These are phyloP conservation scores for Megalopta genalis DNA, from an alignment of 1,140 invertebrate species.

Conservation along the genomic window DNA sequence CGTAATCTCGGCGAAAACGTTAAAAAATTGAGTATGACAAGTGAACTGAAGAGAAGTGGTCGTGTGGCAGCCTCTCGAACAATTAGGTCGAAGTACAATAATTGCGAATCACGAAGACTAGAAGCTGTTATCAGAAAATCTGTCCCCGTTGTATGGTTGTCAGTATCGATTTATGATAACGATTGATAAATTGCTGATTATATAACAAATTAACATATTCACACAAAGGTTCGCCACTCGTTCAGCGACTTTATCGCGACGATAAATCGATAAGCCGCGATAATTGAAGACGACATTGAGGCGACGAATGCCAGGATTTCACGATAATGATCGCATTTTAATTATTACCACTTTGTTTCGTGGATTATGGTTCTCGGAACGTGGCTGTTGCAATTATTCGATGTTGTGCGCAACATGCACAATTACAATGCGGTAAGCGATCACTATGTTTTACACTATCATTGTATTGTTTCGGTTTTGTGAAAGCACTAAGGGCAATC, in stretches of 20 bases:
- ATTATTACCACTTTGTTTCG: not conserved
- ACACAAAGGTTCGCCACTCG: not conserved
- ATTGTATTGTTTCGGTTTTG: not conserved
- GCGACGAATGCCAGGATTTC: not conserved
- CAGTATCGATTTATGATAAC: not conserved
- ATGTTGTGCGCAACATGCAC: not conserved
- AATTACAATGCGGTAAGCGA: not conserved
- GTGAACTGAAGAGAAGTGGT: not conserved
- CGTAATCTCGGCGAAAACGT: not conserved
- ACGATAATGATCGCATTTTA: not conserved
- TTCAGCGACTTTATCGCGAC: not conserved
- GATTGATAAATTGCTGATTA: not conserved
- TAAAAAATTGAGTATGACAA: not conserved
- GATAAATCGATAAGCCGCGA: slow-evolving; percentile 4
- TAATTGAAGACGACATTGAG: not conserved
- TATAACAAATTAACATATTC: not conserved
- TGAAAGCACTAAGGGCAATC: no score
- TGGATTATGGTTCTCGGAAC: not conserved
- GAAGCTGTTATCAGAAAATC: not conserved
- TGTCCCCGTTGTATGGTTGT: not conserved
- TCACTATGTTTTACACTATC: not conserved
- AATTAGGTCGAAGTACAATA: not conserved
- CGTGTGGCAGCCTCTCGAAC: not conserved
- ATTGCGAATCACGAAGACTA: not conserved
- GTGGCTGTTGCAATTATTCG: not conserved